Base-by-base conservation (phyloP, 2,797 vertebrate genomes). In the Clamator glandarius region DNA sequence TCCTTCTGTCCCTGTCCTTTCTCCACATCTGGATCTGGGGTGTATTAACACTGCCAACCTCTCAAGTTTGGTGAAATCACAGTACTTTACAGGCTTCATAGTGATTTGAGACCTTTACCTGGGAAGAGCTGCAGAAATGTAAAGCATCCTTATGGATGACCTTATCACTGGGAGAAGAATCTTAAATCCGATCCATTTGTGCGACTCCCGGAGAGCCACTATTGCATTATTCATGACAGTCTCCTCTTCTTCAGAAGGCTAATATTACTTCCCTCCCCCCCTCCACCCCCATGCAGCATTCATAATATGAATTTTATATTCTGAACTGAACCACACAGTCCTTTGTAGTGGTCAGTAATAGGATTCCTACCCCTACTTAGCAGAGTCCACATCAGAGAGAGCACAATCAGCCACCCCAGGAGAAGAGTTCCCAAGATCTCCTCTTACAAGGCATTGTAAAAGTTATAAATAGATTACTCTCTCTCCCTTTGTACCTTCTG, bases 371-470 rank as follows among this genome's bases (percentile, higher is more conserved):
- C 86, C 92, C 4, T 95, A 95, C 95, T 96, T 95, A 93, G 57
- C 80, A 90, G 96, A 95, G 93, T 88, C 95, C 90, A 87, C 97
- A 96, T 93, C 95, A 97, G 93, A 97, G 95, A 91, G 92, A 97
- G 93, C 81, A 95, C 95, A 97, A 96, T 95, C 91, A 80, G 93
- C 93, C 89, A 95, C 97, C 97, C 93, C 95, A 96, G 41, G 85
- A 96, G 93, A 96, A 96, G 95, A 94, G 97, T 98, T 98, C 97
- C 97, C 97, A 98, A 98, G 97, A 97, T 98, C 98, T 98, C 97
- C 64, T 93, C 95, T 98, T 98, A 98, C 98, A 94, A 44, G 89
- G 91, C 96, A 97, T 97, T 97, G 96, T 97, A 96, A 76, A 86
- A 86, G 88, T 80, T 93, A 97, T 90, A 97, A 97, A 97, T 89